These are phyloP conservation scores for Oreonectes daqikongensis DNA, from an alignment of 2,797 vertebrate species.

Conservation along the genomic window DNA sequence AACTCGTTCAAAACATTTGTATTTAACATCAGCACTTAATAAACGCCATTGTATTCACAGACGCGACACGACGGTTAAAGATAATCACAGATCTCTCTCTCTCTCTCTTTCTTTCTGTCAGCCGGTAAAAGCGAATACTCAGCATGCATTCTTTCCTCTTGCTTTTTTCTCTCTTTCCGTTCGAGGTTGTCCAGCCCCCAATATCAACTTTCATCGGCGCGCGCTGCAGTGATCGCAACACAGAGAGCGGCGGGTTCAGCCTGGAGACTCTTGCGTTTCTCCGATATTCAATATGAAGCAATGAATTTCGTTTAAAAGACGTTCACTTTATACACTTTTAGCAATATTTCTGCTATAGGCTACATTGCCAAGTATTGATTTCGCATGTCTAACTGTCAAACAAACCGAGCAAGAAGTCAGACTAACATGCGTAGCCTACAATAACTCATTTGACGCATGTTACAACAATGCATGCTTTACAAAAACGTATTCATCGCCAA, in stretches of 20 bases:
- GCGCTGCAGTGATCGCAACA: conserved; percentile 26
- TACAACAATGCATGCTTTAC: conserved; percentile 33
- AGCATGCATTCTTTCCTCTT: conserved; percentile 41
- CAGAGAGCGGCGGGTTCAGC: conserved; percentile 9
- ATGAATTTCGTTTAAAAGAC: conserved; percentile 10
- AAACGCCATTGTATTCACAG: neutral
- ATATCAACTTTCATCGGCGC: conserved; percentile 54
- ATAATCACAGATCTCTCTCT: conserved; percentile 16
- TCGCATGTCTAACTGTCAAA: neutral
- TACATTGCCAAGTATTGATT: neutral
- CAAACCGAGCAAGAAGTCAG: neutral
- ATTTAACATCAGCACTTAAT: neutral
- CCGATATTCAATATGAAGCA: neutral
- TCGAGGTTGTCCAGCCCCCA: conserved; percentile 49
- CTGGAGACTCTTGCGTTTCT: conserved; percentile 19
- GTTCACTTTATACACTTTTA: neutral
- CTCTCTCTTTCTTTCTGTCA: conserved; percentile 12
- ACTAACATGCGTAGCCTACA: neutral
- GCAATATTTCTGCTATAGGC: neutral
- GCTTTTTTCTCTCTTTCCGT: conserved; percentile 35
- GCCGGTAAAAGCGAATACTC: conserved; percentile 46
- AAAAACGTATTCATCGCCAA: conserved; percentile 30
- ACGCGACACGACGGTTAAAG: neutral
- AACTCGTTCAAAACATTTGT: neutral
- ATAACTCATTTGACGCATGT: neutral